These are phyloP conservation scores for Misgurnus anguillicaudatus DNA, from an alignment of 2,113 vertebrate genomes.

Conservation along the genomic window DNA sequence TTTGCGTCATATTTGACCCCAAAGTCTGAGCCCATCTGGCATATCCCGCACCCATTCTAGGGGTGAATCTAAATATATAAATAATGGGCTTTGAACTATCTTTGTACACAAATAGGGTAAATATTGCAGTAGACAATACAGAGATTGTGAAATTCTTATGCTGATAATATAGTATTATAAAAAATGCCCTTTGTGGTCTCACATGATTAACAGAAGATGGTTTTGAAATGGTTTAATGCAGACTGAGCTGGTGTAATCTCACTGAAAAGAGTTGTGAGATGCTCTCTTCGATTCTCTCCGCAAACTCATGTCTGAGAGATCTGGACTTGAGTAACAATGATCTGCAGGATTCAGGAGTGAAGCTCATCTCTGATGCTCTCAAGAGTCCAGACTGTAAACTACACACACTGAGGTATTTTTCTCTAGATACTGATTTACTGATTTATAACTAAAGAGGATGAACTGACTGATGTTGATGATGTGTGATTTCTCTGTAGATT, in stretches of 20 bases:
- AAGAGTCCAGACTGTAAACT: conserved; percentile 11
- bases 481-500: not conserved
- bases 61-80: too few relatives aligned
- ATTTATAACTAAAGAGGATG: too few relatives aligned
- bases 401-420: not conserved
- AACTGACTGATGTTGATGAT: not conserved
- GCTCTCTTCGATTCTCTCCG: conserved; percentile 1
- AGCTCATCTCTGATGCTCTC: conserved; percentile 18
- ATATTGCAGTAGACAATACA: too few relatives aligned
- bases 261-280: conserved; percentile 30
- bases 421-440: too few relatives aligned
- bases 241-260: conserved; percentile 40
- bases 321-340: conserved; percentile 34
- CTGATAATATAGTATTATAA: too few relatives aligned
- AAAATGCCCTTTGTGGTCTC: too few relatives aligned
- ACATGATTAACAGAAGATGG: not conserved
- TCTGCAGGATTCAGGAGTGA: conserved; percentile 28
- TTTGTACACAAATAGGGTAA: too few relatives aligned
- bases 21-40: too few relatives aligned
- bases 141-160: too few relatives aligned
- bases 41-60: too few relatives aligned
- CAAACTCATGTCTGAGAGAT: conserved; percentile 2
- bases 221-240: not conserved
- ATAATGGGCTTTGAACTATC: too few relatives aligned
- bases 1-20: too few relatives aligned